Base-by-base conservation (phyloP, 2,888 invertebrate species). In the Blastobasis lacticolella region DNA sequence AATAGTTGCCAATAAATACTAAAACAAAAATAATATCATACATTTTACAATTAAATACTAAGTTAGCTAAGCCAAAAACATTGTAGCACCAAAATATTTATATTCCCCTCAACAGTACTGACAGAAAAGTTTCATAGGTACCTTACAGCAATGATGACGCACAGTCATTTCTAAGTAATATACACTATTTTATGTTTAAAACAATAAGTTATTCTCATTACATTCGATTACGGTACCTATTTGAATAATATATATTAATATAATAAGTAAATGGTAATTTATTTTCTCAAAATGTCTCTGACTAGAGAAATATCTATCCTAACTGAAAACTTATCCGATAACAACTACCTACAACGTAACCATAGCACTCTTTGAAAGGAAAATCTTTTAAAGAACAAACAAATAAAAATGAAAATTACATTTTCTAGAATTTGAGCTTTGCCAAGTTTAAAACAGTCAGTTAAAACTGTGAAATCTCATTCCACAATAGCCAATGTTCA, bases 241-340 rank as follows among this genome's bases (percentile, higher is more conserved):
- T 65, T 71, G 68, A 76, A 78, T 78, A 77, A 75, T 77, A 77
- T 77, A 78, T 77, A 80, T 76, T 42, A 8, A 42, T 42, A 42
- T 42, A 42, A 42, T 82, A 84, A 81, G 77, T 82, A 83, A 85
- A 83, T 86, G 86, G 88, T 86, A 86, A 84, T 83, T 78, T 73
- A 65, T 73, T 75, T 78, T 77, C 77, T 81, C 77, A 81, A 78
- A 79, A 67, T 73, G 78, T 88, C 88, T 82, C 87, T 88, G 88
- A 88, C 88, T 88, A 88, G 88, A 87, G 84, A 86, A 84, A 79
- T 73, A 76, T 69, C 77, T 83, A 83, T 71, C 65, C 82, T 85
- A 85, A 80, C 74, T 77, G 77, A 81, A 78, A 67, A 61, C 71
- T 76, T 79, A 78, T 57, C 59, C 62, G 73, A 73, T 51, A 74